These are phyloP conservation scores for Meliscaeva auricollis DNA, from an alignment of 2,888 invertebrate genomes.

Conservation along the genomic window DNA sequence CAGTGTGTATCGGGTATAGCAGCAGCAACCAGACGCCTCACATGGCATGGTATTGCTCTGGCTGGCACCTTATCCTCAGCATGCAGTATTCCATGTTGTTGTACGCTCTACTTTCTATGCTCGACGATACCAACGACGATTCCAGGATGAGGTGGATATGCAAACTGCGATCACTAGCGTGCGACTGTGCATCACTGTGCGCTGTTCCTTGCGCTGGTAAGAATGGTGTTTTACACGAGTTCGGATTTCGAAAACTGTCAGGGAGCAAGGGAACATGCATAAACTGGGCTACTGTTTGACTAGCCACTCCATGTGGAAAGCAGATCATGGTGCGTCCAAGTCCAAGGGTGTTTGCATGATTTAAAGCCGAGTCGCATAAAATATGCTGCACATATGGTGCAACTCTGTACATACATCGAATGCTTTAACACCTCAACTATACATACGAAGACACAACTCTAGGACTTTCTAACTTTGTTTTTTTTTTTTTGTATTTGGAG, in stretches of 20 bases:
- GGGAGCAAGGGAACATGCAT: slow-evolving; percentile 72
- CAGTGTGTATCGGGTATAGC: slow-evolving; percentile 18
- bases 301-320: slow-evolving; percentile 68
- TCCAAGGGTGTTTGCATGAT: slow-evolving; percentile 66
- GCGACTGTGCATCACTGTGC: slow-evolving; percentile 59
- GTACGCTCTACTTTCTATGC: slow-evolving; percentile 72
- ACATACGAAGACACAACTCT: background rate
- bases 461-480: background rate
- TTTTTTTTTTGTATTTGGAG: background rate
- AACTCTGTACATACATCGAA: slow-evolving; percentile 22
- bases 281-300: slow-evolving; percentile 76
- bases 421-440: slow-evolving; percentile 8
- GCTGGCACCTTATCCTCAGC: slow-evolving; percentile 16
- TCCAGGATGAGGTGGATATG: slow-evolving; percentile 44
- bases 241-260: slow-evolving; percentile 75
- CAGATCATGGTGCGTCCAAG: slow-evolving; percentile 60
- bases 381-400: slow-evolving; percentile 53
- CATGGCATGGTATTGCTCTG: slow-evolving; percentile 17
- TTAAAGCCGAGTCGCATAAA: slow-evolving; percentile 53
- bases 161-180: slow-evolving; percentile 65
- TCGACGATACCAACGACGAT: background rate
- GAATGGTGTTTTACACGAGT: slow-evolving; percentile 75
- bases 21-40: slow-evolving; percentile 43
- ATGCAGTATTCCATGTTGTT: slow-evolving; percentile 59
- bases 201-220: slow-evolving; percentile 63